A percentile compares a stretch with the other conserved stretches of the same genome.
These are phyloP conservation scores for Acyrthosiphon pisum DNA, from an alignment of 1,140 invertebrate genomes.

Conservation along the genomic window DNA sequence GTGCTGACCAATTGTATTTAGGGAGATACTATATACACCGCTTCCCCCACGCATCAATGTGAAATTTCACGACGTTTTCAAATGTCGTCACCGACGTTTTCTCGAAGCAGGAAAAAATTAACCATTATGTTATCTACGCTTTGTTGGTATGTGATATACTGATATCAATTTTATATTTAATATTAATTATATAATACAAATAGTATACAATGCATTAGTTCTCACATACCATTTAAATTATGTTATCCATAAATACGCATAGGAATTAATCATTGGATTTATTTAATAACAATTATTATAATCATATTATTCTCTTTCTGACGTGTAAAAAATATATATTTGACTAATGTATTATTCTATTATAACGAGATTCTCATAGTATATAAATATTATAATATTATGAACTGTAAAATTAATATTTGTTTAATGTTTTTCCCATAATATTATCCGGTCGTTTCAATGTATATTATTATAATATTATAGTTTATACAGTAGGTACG, in stretches of 20 bases:
- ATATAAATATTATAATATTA: not conserved
- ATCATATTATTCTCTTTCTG: not conserved
- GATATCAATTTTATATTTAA: not conserved
- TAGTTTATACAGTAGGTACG: not conserved
- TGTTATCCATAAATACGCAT: not conserved
- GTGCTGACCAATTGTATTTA: slow-evolving; percentile 8
- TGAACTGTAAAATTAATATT: not conserved
- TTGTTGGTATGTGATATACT: not conserved
- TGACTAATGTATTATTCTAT: not conserved
- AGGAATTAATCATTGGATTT: not conserved
- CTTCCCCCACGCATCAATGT: not conserved
- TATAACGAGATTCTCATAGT: too few species aligned
- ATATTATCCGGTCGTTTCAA: not conserved
- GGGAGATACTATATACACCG: not conserved
- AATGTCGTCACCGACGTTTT: slow-evolving; percentile 1
- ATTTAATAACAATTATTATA: not conserved
- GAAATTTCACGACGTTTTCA: slow-evolving; percentile 16
- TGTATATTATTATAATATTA: not conserved
- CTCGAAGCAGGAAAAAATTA: not conserved
- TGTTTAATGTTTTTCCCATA: not conserved
- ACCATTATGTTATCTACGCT: not conserved
- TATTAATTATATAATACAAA: too few species aligned
- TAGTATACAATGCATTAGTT: not conserved
- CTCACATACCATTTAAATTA: not conserved
- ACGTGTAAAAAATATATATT: not conserved